Evolutionary conservation across 2,113 vertebrate genomes (phyloP).

Genomic region (Phrynosoma platyrhinos): DNA sequence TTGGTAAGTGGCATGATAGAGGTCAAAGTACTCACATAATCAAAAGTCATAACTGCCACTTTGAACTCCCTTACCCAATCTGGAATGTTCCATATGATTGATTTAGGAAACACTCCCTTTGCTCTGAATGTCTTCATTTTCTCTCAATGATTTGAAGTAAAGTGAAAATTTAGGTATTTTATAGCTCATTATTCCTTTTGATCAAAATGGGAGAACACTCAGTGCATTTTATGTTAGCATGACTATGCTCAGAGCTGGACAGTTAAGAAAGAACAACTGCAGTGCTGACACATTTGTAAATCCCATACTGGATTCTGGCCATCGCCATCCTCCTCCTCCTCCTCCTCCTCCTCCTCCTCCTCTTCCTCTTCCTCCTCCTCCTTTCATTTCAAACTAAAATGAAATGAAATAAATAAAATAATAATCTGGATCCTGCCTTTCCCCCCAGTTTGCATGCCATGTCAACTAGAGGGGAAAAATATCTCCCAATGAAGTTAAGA

Average conservation of each 20-base stretch:
- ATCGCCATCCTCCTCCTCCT: no score
- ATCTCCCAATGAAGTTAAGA: constrained; percentile 53
- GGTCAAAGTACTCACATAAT: neutral
- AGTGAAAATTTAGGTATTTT: no score
- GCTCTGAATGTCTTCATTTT: neutral
- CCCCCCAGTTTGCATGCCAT: constrained; percentile 18
- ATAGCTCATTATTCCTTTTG: no score
- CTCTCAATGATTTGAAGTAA: neutral
- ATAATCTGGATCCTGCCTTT: no score
- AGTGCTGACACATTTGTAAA: no score
- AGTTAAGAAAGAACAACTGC: no score
- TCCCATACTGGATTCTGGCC: no score
- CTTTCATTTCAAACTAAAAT: no score
- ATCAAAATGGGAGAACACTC: neutral
- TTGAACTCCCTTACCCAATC: neutral
- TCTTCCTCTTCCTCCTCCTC: no score
- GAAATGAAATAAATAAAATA: no score
- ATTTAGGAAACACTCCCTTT: neutral
- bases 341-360: no score
- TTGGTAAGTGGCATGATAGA: neutral
- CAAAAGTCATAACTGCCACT: neutral
- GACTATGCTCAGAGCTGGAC: no score
- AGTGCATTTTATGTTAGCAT: neutral
- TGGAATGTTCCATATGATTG: neutral
- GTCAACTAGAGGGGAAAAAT: constrained; percentile 52